A percentile compares a stretch with the other conserved stretches of the same genome.
phyloP scores from a whole-genome alignment of 2,888 invertebrate genomes.

The Pharmacophagus antenor region DNA sequence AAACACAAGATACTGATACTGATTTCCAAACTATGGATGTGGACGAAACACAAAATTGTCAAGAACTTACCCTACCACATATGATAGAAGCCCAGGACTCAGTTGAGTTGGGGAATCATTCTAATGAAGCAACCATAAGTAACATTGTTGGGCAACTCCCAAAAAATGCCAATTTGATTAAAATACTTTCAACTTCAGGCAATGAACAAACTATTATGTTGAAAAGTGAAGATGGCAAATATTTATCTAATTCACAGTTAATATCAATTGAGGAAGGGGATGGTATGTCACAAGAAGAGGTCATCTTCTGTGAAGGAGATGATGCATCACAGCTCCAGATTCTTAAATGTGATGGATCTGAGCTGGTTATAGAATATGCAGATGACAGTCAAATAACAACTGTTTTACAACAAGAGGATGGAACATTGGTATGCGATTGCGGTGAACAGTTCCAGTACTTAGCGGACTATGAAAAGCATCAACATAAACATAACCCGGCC shows the following conservation, averaged over 20 bases:
- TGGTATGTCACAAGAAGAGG: conserved; percentile 56
- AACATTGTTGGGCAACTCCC: conserved; percentile 35
- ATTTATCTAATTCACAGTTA: conserved; percentile 55
- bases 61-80: conserved; percentile 41
- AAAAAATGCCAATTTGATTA: conserved; percentile 48
- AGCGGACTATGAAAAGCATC: conserved; percentile 67
- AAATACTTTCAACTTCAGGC: conserved; percentile 59
- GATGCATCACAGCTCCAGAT: conserved; percentile 69
- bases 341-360: conserved; percentile 69
- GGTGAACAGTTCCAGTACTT: conserved; percentile 69
- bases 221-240: conserved; percentile 58
- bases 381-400: conserved; percentile 68
- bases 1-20: conserved; percentile 53
- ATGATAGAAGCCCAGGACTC: conserved; percentile 40
- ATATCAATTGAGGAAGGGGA: conserved; percentile 54
- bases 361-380: conserved; percentile 71
- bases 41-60: conserved; percentile 47
- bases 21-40: conserved; percentile 50
- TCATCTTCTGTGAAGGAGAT: conserved; percentile 71
- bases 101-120: conserved; percentile 27
- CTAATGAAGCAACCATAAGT: conserved; percentile 40
- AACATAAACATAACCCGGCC: conserved; percentile 62
- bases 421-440: conserved; percentile 69
- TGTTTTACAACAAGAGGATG: conserved; percentile 67
- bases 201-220: conserved; percentile 62